Base-by-base conservation (phyloP, 2,888 invertebrate species). In the Troides helena region DNA sequence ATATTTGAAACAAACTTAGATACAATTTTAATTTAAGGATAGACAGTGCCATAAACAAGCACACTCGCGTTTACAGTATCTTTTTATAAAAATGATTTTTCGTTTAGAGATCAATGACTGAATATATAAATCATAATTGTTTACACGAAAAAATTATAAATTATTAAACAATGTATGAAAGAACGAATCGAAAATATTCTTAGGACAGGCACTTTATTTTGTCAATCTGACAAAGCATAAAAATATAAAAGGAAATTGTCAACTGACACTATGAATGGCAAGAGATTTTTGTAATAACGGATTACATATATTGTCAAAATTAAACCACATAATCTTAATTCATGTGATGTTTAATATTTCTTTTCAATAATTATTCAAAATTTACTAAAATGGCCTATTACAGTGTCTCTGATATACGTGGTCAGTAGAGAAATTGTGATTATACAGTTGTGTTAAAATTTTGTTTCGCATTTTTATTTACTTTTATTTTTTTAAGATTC, bases 401-500 rank as follows among this genome's bases (percentile, higher is more conserved):
- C 76, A 83, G 77, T 73, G 73, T 72, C 66, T 84, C 84, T 39
- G 82, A 84, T 73, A 79, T 80, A 68, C 78, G 82, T 72, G 85
- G 87, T 89, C 75, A 71, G 79, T 75, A 75, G 69, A 79, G 70
- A 77, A 72, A 64, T 58, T 61, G 66, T 23, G 57, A 58, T 58
- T 58, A 23, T 12, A 12, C 1, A 58, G 14, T 58, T 58, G 71
- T 65, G 65, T 39, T 73, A 71, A 70, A 70, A 69, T 30, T 30
- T 30, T 30, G 30, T 30, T 30, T 30, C 74, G 72, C 69, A 70
- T 69, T 63, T 30, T 72, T 73, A 71, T 71, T 72, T 67, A 75
- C 81, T 80, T 77, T 78, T 76, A 78, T 77, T 76, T 77, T 84
- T 81, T 79, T 84, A 75, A 90, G 89, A 86, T 77, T 82, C 83